Evolutionary conservation across 2,888 invertebrate genomes (phyloP), one percentile per base, ranked within the genome.

Genomic region (Branchellion lobata): DNA sequence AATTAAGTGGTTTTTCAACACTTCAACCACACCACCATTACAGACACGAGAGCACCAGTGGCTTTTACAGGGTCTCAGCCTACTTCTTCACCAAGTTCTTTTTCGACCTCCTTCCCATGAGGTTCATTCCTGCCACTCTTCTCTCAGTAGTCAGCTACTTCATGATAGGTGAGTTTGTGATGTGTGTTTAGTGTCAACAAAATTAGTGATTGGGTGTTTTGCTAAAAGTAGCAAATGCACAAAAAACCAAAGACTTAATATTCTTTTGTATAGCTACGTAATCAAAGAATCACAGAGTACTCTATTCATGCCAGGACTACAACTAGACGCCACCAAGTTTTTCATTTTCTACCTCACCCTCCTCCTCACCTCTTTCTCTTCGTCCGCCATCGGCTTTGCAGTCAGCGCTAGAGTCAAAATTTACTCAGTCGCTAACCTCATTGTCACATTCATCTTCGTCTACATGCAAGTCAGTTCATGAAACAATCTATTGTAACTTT

Each of bases 51-150:
- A 82, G 80, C 72, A 72, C 69, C 27, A 82, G 81, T 33, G 82
- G 82, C 0, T 82, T 75, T 57, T 82, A 82, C 72, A 78, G 81
- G 47, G 79, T 74, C 21, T 86, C 86, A 5, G 83, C 86, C 33
- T 86, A 86, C 80, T 86, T 86, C 81, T 75, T 86, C 51, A 84
- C 86, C 68, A 86, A 85, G 74, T 82, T 86, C 31, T 81, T 86
- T 74, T 86, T 86, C 84, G 86, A 86, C 83, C 82, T 86, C 8
- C 83, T 86, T 57, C 86, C 86, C 0, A 84, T 85, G 84, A 82
- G 86, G 34, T 77, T 85, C 57, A 80, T 86, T 61, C 86, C 86
- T 5, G 84, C 84, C 1, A 74, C 84, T 2, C 71, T 84, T n/a
- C 86, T 86, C 80, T 83, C 84, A 27, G 79, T 82, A 5, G 84